Base-by-base conservation (phyloP, 2,888 invertebrate genomes). In the Drosophila kambysellisi region DNA sequence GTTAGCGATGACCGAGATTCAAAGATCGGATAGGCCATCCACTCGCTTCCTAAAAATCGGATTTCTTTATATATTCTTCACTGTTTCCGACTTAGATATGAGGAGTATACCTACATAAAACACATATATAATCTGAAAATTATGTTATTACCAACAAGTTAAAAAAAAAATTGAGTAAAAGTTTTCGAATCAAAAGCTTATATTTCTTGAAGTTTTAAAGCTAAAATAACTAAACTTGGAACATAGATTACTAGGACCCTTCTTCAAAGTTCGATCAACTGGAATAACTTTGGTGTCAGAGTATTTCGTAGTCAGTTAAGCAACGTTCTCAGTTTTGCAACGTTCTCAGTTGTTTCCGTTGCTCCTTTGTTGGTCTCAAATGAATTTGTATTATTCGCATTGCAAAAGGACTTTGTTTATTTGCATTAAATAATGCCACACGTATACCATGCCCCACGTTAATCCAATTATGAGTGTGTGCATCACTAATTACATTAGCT, bases 401-500 rank as follows among this genome's bases (percentile, higher is more conserved):
- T 81, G 68, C 70, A 73, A 69, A 70, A 81, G 50, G 58, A 67
- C 70, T 86, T 86, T 80, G 64, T 53, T 69, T 69, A 63, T 66
- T 64, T 76, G 64, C 64, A 61, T 61, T 56, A 59, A 60, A 52
- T 60, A 53, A 53, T 39, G 20, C 33, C 37, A 33, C 17, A 17
- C 8, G 50, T 12, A 33, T 17, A 0, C 25, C 37, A 12, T n/a
- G 15, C 17, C 32, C 48, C 50, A 64, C 67, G 35, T 71, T 88
- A 86, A 85, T 85, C 83, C 70, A 83, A 83, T 86, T 88, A 83
- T 53, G 54, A 35, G 25, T 50, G 32, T 70, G 11, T 68, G 70
- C 76, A 70, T 69, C 79, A 72, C 78, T 82, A 84, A 84, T 88
- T 85, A 59, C 78, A 81, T 85, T 85, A 85, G 81, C 82, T 81